Percentiles rank a stretch among this genome's conserved stretches.
Conservation (phyloP, 2,797 vertebrate genomes). For the Sebastes aleutianus region DNA sequence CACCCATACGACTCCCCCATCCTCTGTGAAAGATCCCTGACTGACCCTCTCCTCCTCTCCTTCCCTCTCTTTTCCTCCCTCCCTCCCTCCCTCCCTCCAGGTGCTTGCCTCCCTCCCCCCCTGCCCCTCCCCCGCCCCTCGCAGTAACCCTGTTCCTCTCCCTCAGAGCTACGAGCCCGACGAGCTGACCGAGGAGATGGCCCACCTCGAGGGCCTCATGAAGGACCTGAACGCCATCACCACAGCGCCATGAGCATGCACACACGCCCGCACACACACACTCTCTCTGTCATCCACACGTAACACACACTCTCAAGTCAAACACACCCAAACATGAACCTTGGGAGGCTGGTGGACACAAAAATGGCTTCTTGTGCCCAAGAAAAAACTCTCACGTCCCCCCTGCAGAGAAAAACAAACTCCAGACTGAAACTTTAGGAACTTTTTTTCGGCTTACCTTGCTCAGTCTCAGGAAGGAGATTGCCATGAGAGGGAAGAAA, state of each 20-base stretch:
- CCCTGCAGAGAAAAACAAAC: slow-evolving; percentile 38
- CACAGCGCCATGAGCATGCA: slow-evolving; percentile 87
- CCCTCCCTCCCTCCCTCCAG: slow-evolving; percentile 53
- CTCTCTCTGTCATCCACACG: slow-evolving; percentile 69
- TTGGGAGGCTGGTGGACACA: slow-evolving; percentile 60
- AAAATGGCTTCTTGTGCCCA: slow-evolving; percentile 52
- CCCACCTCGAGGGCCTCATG: slow-evolving; percentile 99
- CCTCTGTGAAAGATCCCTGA: slow-evolving; percentile 68
- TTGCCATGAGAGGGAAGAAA: slow-evolving; percentile 69
- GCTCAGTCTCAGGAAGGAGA: slow-evolving; percentile 85
- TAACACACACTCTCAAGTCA: slow-evolving; percentile 38
- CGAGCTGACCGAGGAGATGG: slow-evolving; percentile 99
- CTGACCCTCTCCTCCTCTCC: slow-evolving; percentile 68
- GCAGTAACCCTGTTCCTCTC: slow-evolving; percentile 83
- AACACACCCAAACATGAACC: slow-evolving; percentile 46
- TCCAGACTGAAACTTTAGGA: slow-evolving; percentile 68
- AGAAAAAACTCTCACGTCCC: slow-evolving; percentile 37
- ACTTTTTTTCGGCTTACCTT: slow-evolving; percentile 73
- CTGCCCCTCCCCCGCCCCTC: slow-evolving; percentile 60
- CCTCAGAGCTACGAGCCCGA: slow-evolving; percentile 94
- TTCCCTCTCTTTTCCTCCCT: slow-evolving; percentile 16
- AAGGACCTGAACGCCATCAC: slow-evolving; percentile 99
- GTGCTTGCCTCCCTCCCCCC: slow-evolving; percentile 74
- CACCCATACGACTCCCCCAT: slow-evolving; percentile 54
- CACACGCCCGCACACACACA: slow-evolving; percentile 4